phyloP scores from a whole-genome alignment of 2,888 invertebrate species.

The Yponomeuta evonymella region DNA sequence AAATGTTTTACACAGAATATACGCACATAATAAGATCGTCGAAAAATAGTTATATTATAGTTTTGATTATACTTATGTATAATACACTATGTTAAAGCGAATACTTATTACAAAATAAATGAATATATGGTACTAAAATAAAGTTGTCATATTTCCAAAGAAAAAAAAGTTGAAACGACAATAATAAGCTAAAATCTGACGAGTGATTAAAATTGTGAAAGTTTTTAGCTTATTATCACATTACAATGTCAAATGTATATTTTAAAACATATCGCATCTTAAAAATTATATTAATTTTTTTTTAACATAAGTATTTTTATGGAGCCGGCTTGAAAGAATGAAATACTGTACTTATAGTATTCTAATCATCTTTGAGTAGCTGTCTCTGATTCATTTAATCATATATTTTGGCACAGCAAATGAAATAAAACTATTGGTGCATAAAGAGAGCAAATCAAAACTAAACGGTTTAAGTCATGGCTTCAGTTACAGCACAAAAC shows the following conservation, averaged over 20 bases:
- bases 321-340: too few relatives aligned
- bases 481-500: constrained; percentile 1
- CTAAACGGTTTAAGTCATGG: constrained; percentile 13
- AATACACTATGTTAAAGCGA: constrained; percentile 31
- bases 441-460: constrained; percentile 11
- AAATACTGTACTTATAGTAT: too few relatives aligned
- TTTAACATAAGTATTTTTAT: too few relatives aligned
- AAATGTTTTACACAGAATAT: constrained; percentile 49
- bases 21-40: constrained; percentile 51
- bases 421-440: constrained; percentile 9
- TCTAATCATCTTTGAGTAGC: constrained; percentile 20
- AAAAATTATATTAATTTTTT: too few relatives aligned
- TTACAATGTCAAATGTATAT: too few relatives aligned
- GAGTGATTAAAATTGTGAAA: too few relatives aligned
- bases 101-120: constrained; percentile 6
- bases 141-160: too few relatives aligned
- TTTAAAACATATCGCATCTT: too few relatives aligned
- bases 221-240: too few relatives aligned
- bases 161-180: too few relatives aligned
- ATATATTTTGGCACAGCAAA: constrained; percentile 56
- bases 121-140: too few relatives aligned
- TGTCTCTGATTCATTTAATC: constrained; percentile 55
- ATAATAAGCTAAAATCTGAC: too few relatives aligned
- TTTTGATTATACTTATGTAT: constrained; percentile 46
- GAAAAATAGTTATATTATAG: constrained; percentile 63